These are phyloP conservation scores for Vanessa atalanta DNA, from an alignment of 1,140 invertebrate species.

Conservation along the genomic window DNA sequence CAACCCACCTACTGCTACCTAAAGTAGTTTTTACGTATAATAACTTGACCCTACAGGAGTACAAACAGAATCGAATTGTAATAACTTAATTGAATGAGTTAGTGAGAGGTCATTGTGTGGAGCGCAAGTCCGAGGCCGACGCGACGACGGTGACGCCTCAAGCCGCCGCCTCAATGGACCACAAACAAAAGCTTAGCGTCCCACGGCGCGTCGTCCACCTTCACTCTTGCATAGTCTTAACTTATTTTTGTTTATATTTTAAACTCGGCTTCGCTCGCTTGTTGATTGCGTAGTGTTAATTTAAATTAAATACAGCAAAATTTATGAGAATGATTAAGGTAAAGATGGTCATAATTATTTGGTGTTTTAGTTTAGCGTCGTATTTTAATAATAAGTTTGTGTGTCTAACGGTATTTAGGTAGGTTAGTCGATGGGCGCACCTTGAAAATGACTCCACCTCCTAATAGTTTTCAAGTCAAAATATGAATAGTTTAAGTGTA, in stretches of 20 bases:
- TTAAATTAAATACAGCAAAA: too few species aligned
- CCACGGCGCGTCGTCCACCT: not conserved
- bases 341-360: too few species aligned
- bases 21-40: not conserved
- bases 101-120: slow-evolving; percentile 5
- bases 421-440: too few species aligned
- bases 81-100: not conserved
- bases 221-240: not conserved
- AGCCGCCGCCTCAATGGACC: slow-evolving; percentile 6
- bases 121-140: not conserved
- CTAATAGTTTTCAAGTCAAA: too few species aligned
- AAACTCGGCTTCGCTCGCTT: not conserved
- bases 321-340: too few species aligned
- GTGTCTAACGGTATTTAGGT: too few species aligned
- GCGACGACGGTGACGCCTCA: not conserved
- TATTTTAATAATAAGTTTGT: too few species aligned
- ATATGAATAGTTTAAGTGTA: too few species aligned
- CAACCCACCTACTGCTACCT: too few species aligned
- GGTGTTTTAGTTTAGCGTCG: too few species aligned
- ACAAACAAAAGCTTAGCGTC: slow-evolving; percentile 6
- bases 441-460: too few species aligned
- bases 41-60: not conserved
- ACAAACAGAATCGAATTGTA: not conserved
- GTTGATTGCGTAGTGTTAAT: not conserved
- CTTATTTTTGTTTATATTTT: slow-evolving; percentile 1